Conservation (phyloP, 2,888 invertebrate genomes). For the Zele albiditarsus region DNA sequence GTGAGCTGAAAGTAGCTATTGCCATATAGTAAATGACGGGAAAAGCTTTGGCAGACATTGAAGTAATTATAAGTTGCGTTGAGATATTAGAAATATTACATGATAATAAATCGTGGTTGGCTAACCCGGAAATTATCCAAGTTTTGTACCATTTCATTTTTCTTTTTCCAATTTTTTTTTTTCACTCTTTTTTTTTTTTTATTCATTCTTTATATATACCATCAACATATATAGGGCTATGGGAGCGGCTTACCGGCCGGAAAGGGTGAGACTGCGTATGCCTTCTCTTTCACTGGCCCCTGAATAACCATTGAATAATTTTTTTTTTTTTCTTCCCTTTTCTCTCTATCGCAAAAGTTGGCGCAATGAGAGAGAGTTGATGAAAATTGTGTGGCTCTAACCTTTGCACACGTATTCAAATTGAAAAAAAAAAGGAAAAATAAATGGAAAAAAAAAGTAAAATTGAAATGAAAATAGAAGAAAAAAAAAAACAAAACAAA, state of each 20-base stretch:
- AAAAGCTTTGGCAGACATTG: conserved; percentile 14
- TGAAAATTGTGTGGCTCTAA: conserved; percentile 5
- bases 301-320: conserved; percentile 21
- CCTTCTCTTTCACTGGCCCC: conserved; percentile 6
- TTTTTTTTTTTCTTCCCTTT: background rate
- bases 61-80: conserved; percentile 26
- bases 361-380: conserved; percentile 10
- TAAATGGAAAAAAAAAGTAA: background rate
- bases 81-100: conserved; percentile 21
- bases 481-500: background rate
- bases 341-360: background rate
- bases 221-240: background rate
- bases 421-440: background rate
- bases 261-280: conserved; percentile 10
- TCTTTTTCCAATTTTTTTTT: background rate
- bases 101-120: conserved; percentile 9
- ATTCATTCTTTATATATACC: background rate
- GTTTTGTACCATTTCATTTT: conserved; percentile 11
- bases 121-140: conserved; percentile 18
- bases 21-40: conserved; percentile 3
- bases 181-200: background rate
- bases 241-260: background rate
- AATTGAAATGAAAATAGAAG: background rate
- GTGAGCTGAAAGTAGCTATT: background rate
- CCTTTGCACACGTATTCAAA: conserved; percentile 20